A percentile compares a stretch with the other conserved stretches of the same genome.
phyloP scores from a whole-genome alignment of 2,888 invertebrate species.

The Galerucella calmariensis region DNA sequence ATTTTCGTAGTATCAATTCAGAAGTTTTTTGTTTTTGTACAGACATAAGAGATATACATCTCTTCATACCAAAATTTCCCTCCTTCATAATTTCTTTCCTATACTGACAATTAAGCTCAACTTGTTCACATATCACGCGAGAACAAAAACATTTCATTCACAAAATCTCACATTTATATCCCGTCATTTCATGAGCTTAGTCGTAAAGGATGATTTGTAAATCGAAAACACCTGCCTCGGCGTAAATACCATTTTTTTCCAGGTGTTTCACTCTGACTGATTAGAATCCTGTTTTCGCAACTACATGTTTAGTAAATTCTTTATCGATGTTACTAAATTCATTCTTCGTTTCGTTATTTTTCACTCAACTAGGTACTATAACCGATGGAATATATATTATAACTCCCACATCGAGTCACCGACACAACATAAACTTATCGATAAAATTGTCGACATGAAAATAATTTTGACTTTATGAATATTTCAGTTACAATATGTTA shows the following conservation, averaged over 20 bases:
- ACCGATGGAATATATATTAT: background rate
- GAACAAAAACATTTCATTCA: too few species aligned
- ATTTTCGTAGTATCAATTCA: too few species aligned
- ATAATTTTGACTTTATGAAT: too few species aligned
- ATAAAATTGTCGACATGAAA: too few species aligned
- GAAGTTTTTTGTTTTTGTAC: too few species aligned
- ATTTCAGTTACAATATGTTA: too few species aligned
- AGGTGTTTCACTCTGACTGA: slow-evolving; percentile 4
- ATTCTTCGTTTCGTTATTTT: background rate
- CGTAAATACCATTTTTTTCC: background rate
- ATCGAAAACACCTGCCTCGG: slow-evolving; percentile 1
- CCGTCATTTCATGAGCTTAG: background rate
- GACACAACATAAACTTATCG: background rate
- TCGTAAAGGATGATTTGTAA: background rate
- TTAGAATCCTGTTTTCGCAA: slow-evolving; percentile 1
- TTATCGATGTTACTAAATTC: background rate
- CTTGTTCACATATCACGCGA: too few species aligned
- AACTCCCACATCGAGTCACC: background rate
- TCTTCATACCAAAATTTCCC: too few species aligned
- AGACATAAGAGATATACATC: too few species aligned
- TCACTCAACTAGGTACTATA: background rate
- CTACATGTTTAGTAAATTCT: slow-evolving; percentile 1
- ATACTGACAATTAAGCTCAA: too few species aligned
- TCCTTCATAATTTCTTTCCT: too few species aligned
- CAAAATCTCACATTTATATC: too few species aligned